These are phyloP conservation scores for Montipora efflorescens DNA, from an alignment of 64 coral and sea anemone species.

Conservation along the genomic window DNA sequence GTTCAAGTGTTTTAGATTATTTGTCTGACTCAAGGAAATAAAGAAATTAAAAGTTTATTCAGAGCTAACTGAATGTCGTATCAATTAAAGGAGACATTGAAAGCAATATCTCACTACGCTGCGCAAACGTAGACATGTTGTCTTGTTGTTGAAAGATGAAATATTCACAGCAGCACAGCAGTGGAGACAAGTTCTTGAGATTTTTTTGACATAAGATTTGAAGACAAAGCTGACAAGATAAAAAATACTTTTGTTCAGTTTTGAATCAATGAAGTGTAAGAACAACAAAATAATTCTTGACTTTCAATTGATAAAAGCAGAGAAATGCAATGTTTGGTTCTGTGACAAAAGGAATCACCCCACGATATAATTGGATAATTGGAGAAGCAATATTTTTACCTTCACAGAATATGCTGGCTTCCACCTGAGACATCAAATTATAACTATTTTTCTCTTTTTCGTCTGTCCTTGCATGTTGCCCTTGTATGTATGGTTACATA, in stretches of 20 bases:
- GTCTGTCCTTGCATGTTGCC: not conserved
- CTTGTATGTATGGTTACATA: too few species aligned
- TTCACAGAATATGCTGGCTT: not conserved
- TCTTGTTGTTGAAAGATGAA: too few species aligned
- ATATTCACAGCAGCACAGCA: too few species aligned
- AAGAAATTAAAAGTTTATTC: not conserved
- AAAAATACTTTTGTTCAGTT: not conserved
- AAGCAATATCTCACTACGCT: too few species aligned
- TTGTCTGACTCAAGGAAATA: not conserved
- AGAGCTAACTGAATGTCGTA: not conserved
- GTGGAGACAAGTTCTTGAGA: too few species aligned
- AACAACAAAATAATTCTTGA: not conserved
- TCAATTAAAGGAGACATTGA: too few species aligned
- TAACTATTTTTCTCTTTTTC: not conserved
- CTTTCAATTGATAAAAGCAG: not conserved
- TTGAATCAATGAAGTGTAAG: not conserved
- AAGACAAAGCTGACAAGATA: not conserved
- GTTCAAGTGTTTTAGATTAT: slow-evolving; percentile 13
- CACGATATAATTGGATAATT: not conserved
- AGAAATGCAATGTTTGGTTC: not conserved
- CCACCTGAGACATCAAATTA: not conserved
- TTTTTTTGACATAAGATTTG: not conserved
- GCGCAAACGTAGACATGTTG: too few species aligned
- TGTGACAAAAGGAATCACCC: too few species aligned
- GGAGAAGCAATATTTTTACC: not conserved